Evolutionary conservation across 2,888 invertebrate species (phyloP).

Genomic region (Luperina testacea): DNA sequence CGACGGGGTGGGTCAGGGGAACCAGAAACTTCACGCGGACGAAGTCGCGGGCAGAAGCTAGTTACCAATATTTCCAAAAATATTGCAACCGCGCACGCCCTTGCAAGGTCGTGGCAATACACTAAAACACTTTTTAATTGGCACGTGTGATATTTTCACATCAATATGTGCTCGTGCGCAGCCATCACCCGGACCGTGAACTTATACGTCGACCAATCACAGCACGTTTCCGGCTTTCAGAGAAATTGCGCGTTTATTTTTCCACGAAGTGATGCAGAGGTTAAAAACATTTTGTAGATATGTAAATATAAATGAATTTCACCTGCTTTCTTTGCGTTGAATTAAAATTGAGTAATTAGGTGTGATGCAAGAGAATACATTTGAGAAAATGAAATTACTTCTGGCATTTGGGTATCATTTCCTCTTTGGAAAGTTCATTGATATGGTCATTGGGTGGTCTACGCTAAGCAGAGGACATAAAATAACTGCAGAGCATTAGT

Average conservation of each 20-base stretch:
- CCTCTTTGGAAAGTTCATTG: neutral
- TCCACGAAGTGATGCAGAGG: slow-evolving; percentile 14
- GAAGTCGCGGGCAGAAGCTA: too few relatives aligned
- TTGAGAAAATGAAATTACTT: neutral
- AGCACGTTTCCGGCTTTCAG: slow-evolving; percentile 28
- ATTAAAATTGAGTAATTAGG: slow-evolving; percentile 1
- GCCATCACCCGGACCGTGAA: slow-evolving; percentile 63
- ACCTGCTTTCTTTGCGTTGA: neutral
- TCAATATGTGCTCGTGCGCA: slow-evolving; percentile 38
- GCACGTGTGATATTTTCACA: slow-evolving; percentile 44
- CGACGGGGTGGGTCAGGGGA: too few relatives aligned
- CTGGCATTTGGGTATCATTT: neutral
- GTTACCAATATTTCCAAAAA: slow-evolving; percentile 5
- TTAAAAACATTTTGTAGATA: slow-evolving; percentile 15
- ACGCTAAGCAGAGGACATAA: too few relatives aligned
- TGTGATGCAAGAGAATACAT: neutral
- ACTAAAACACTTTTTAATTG: slow-evolving; percentile 55
- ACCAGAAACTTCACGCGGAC: too few relatives aligned
- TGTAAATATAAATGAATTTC: slow-evolving; percentile 25
- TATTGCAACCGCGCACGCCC: slow-evolving; percentile 15
- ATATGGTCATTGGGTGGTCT: neutral
- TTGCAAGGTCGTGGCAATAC: slow-evolving; percentile 55
- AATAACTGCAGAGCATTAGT: too few relatives aligned
- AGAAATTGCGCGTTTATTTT: slow-evolving; percentile 43
- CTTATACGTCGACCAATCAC: slow-evolving; percentile 55